These are phyloP conservation scores for Zoanthus solanderi DNA, from an alignment of 92 coral and sea anemone genomes.

Conservation along the genomic window DNA sequence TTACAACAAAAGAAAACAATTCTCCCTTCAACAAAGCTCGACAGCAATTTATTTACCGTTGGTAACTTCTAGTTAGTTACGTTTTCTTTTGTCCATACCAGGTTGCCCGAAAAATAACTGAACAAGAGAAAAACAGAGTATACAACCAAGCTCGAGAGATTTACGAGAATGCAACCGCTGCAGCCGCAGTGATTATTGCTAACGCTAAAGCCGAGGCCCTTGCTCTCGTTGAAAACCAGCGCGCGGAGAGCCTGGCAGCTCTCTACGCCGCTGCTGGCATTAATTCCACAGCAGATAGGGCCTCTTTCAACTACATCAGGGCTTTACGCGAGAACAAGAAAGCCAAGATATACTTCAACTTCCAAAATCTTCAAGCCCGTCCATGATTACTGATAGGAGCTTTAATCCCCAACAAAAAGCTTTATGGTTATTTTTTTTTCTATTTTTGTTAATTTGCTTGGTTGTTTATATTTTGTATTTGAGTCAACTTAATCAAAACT, in stretches of 20 bases:
- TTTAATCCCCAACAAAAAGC: too few relatives aligned
- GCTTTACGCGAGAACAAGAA: slow-evolving; percentile 74
- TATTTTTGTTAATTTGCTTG: too few relatives aligned
- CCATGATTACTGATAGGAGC: not conserved
- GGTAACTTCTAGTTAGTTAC: too few relatives aligned
- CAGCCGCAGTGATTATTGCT: slow-evolving; percentile 77
- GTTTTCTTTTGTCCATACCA: slow-evolving; percentile 10
- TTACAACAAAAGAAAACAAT: too few relatives aligned
- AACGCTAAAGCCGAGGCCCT: slow-evolving; percentile 85
- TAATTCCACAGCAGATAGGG: slow-evolving; percentile 63
- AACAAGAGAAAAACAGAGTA: slow-evolving; percentile 74
- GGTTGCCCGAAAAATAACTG: slow-evolving; percentile 90
- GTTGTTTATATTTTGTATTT: too few relatives aligned
- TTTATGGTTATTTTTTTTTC: too few relatives aligned
- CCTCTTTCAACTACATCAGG: slow-evolving; percentile 83
- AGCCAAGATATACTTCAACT: slow-evolving; percentile 69
- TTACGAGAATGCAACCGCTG: slow-evolving; percentile 79
- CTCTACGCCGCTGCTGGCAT: slow-evolving; percentile 70
- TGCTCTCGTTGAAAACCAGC: slow-evolving; percentile 75
- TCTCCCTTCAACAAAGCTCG: too few relatives aligned
- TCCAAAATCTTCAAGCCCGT: slow-evolving; percentile 61
- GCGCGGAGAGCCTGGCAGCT: slow-evolving; percentile 71
- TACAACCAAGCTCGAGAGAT: slow-evolving; percentile 84
- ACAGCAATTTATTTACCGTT: too few relatives aligned
- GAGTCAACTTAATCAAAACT: too few relatives aligned